phyloP scores from a whole-genome alignment of 2,888 invertebrate genomes.

The Andrena minutula region DNA sequence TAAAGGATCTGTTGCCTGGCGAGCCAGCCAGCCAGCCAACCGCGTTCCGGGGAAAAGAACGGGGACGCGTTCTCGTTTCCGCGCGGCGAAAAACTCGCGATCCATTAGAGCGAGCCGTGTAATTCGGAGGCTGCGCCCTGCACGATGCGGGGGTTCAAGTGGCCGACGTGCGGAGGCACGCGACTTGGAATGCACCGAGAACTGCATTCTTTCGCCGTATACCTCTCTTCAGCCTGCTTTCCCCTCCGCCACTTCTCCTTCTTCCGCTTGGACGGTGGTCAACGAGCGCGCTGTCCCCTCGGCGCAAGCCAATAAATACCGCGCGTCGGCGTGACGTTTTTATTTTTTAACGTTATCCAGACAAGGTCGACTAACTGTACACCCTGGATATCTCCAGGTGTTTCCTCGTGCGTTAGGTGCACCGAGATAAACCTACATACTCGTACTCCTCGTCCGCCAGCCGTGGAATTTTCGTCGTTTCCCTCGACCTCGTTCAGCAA shows the following conservation, averaged over 20 bases:
- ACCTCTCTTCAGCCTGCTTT: slow-evolving; percentile 38
- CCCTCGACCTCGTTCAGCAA: neutral
- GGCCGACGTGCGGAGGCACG: slow-evolving; percentile 43
- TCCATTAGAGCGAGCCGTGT: neutral
- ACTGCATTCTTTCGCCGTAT: slow-evolving; percentile 56
- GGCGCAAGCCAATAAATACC: slow-evolving; percentile 71
- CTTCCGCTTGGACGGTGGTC: slow-evolving; percentile 53
- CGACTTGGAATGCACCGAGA: slow-evolving; percentile 55
- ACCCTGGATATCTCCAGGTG: slow-evolving; percentile 66
- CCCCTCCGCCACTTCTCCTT: slow-evolving; percentile 19
- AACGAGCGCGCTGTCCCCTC: slow-evolving; percentile 54
- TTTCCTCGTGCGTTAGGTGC: slow-evolving; percentile 26
- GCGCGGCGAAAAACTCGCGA: neutral
- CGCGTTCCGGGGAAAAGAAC: neutral
- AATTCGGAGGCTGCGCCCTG: slow-evolving; percentile 26
- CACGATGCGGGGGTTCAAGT: slow-evolving; percentile 22
- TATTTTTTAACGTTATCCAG: slow-evolving; percentile 73
- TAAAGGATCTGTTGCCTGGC: too few species aligned
- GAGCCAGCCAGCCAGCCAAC: too few species aligned
- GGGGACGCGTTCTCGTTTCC: neutral
- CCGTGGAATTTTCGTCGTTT: neutral
- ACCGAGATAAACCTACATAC: slow-evolving; percentile 27
- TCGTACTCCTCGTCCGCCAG: neutral
- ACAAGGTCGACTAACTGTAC: slow-evolving; percentile 82
- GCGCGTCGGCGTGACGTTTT: slow-evolving; percentile 70